Evolutionary conservation across 2,113 vertebrate genomes (phyloP), one percentile per base, ranked within the genome.

Genomic region (Dipodomys merriami): DNA sequence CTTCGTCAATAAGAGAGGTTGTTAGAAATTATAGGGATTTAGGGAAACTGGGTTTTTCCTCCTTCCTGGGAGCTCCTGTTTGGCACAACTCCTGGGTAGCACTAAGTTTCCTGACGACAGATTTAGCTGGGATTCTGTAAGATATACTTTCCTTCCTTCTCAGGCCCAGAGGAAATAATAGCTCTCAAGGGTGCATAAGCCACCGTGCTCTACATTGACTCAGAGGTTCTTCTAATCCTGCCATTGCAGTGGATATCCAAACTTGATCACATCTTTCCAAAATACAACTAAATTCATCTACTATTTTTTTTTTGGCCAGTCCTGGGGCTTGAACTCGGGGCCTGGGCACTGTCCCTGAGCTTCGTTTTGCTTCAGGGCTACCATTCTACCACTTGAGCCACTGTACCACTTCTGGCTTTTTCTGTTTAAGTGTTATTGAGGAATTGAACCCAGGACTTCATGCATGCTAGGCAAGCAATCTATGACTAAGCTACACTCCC

Each of bases 21-120:
- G 65, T 33, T 85, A 69, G 35, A 49, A 49, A 49, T 49, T 10
- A 12, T 49, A 49, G 49, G 8, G 49, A n/a, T 33, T 60, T 44
- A 60, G 35, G 80, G 16, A 74, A 44, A 62, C 10, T 19, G 44
- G 10, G 13, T 16, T 33, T 4, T 22, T 33, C 5, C 2, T 44
- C 20, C 27, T n/a, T 86, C 62, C 35, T 39, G 35, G 35, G 35
- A 39, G 27, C 25, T 65, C 57, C 30, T 7, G 6, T 53, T 39
- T 35, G 39, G 25, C 15, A 13, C 11, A 35, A 30, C 18, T 88
- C 1, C 19, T 29, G 7, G 60, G 30, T 18, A 49, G 2, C 15
- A 49, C 57, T 35, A 0, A 2, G 5, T 5, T 22, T 10, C 5
- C 62, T 2, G 20, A 2, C n/a, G 29, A 9, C 9, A 20, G 18